Conservation (phyloP, 2,113 vertebrate species). For the Lota lota region DNA sequence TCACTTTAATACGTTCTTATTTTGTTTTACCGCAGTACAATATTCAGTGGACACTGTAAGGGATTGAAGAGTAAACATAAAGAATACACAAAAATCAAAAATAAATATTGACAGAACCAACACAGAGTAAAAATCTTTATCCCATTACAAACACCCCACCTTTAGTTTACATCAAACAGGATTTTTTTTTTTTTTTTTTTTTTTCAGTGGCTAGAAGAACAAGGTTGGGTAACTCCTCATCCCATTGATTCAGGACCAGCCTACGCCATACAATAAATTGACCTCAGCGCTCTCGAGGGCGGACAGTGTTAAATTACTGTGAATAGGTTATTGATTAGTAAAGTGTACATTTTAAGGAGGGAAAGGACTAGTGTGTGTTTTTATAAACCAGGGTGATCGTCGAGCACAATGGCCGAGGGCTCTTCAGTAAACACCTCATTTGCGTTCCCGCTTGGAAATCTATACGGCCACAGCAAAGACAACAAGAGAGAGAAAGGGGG, state of each 20-base stretch:
- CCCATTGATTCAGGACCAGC: conserved; percentile 23
- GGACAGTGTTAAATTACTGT: conserved; percentile 52
- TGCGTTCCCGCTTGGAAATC: conserved; percentile 51
- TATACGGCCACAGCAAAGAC: conserved; percentile 44
- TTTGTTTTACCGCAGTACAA: too few species aligned
- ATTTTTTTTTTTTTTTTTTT: too few species aligned
- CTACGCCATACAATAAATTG: conserved; percentile 29
- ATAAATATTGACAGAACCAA: too few species aligned
- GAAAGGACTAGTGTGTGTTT: conserved; percentile 6
- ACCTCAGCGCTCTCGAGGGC: conserved; percentile 38
- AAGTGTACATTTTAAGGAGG: conserved; percentile 48
- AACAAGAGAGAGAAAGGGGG: conserved; percentile 28
- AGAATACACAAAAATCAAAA: too few species aligned
- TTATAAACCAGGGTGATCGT: conserved; percentile 25
- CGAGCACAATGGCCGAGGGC: conserved; percentile 41
- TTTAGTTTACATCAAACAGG: conserved; percentile 13
- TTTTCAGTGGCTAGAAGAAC: conserved; percentile 11
- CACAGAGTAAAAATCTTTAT: not conserved
- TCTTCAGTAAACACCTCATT: conserved; percentile 46
- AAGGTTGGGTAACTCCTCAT: conserved; percentile 9
- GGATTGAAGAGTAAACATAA: too few species aligned
- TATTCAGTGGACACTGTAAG: too few species aligned
- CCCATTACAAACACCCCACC: not conserved
- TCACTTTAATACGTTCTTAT: too few species aligned
- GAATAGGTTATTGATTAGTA: conserved; percentile 63